These are phyloP conservation scores for Gasterosteus nipponicus DNA, from an alignment of 2,113 vertebrate genomes.

Conservation along the genomic window DNA sequence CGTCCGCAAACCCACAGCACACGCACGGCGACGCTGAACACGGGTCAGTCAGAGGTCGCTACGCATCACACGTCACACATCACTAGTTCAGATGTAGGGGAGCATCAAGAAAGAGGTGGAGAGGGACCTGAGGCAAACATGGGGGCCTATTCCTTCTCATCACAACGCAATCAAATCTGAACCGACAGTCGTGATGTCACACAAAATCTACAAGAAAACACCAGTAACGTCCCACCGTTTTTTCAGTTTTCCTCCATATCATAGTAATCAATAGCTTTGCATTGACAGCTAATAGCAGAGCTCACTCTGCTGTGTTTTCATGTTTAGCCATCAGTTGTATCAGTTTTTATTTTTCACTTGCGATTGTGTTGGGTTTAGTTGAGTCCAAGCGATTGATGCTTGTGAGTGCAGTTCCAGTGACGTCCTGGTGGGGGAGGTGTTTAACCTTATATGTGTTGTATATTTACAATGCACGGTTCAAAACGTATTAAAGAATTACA, in stretches of 20 bases:
- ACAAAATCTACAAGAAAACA: not conserved
- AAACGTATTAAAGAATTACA: not conserved
- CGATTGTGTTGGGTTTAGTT: not conserved
- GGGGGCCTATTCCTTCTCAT: not conserved
- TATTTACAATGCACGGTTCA: not conserved
- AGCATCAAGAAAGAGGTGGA: no score
- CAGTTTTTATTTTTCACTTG: not conserved
- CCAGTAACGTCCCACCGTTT: no score
- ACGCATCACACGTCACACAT: not conserved
- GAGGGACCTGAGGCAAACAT: not conserved
- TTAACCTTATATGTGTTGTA: conserved; percentile 29
- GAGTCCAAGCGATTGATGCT: not conserved
- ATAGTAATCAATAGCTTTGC: not conserved
- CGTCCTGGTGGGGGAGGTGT: conserved; percentile 68
- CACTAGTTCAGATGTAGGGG: not conserved
- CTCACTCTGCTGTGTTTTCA: no score
- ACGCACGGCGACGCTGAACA: conserved; percentile 43
- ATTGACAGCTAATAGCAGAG: not conserved
- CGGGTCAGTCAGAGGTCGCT: conserved; percentile 41
- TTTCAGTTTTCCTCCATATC: not conserved
- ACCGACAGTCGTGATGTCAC: not conserved
- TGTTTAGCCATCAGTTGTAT: not conserved
- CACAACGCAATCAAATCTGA: not conserved
- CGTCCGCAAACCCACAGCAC: conserved; percentile 41
- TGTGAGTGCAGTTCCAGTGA: conserved; percentile 69